phyloP scores from a whole-genome alignment of 92 coral and sea anemone genomes.

The Umimayanthus chanpuru region DNA sequence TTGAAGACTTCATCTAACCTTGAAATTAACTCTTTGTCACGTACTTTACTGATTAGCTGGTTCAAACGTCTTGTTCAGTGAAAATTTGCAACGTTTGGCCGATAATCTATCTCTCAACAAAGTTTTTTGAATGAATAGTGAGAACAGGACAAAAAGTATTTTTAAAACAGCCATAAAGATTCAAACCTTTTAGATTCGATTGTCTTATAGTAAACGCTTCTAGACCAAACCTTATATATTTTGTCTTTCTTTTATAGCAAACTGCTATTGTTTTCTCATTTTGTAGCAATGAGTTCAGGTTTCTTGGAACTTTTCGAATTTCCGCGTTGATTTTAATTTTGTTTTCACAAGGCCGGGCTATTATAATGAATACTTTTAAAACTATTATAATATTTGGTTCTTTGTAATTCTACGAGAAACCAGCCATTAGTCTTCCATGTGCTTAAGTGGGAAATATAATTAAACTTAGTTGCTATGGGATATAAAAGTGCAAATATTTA shows the following conservation, averaged over 20 bases:
- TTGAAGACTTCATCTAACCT: not conserved
- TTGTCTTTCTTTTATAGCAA: too few relatives aligned
- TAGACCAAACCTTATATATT: not conserved
- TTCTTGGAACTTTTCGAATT: not conserved
- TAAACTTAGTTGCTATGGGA: not conserved
- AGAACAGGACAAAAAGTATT: not conserved
- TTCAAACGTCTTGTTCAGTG: not conserved
- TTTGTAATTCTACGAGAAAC: not conserved
- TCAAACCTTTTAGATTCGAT: not conserved
- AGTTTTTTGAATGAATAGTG: too few relatives aligned
- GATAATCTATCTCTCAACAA: not conserved
- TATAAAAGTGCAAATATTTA: constrained; percentile 9
- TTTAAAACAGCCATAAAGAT: too few relatives aligned
- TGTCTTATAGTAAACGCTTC: not conserved
- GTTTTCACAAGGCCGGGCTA: not conserved
- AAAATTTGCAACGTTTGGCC: too few relatives aligned
- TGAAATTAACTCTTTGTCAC: not conserved
- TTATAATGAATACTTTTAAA: not conserved
- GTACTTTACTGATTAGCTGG: not conserved
- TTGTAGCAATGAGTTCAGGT: not conserved
- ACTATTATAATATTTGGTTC: not conserved
- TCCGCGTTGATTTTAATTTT: not conserved
- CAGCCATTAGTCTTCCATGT: constrained; percentile 19
- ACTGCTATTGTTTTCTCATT: too few relatives aligned
- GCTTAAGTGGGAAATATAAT: not conserved